Percentiles rank a stretch among this genome's conserved stretches.
phyloP scores from a whole-genome alignment of 2,797 vertebrate genomes.

The Bufotes viridis region DNA sequence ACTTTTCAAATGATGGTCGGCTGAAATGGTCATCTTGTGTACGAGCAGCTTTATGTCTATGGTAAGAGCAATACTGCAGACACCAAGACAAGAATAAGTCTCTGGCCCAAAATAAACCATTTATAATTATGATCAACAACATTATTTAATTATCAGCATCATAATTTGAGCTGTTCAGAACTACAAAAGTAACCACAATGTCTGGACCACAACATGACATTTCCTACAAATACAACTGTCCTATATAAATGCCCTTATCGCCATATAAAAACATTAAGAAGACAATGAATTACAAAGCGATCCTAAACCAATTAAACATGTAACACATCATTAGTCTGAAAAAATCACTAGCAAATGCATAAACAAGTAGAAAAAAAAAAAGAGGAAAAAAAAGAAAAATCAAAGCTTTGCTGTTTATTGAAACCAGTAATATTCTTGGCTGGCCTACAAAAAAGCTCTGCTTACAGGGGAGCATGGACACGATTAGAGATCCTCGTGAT shows the following conservation, averaged over 20 bases:
- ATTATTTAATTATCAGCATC: not conserved
- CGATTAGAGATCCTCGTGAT: constrained; percentile 44
- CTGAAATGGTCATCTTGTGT: too few species aligned
- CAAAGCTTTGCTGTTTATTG: constrained; percentile 32
- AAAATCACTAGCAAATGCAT: not conserved
- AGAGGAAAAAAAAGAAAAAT: not conserved
- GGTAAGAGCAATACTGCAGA: not conserved
- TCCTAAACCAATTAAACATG: constrained; percentile 2
- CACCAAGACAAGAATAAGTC: not conserved
- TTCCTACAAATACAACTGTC: not conserved
- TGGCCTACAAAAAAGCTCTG: constrained; percentile 40
- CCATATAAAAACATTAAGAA: not conserved
- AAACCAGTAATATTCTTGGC: constrained; percentile 50
- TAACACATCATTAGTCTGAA: constrained; percentile 13
- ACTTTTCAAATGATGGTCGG: too few species aligned
- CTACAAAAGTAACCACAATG: not conserved
- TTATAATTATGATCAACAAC: not conserved
- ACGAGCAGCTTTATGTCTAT: too few species aligned
- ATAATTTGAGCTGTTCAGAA: not conserved
- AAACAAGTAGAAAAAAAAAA: not conserved
- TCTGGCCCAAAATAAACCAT: not conserved
- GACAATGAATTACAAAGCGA: not conserved
- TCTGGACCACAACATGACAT: not conserved
- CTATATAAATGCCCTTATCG: not conserved
- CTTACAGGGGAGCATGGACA: constrained; percentile 24